Base-by-base conservation (phyloP, 2,113 vertebrate species). In the Cryptotis parvus region DNA sequence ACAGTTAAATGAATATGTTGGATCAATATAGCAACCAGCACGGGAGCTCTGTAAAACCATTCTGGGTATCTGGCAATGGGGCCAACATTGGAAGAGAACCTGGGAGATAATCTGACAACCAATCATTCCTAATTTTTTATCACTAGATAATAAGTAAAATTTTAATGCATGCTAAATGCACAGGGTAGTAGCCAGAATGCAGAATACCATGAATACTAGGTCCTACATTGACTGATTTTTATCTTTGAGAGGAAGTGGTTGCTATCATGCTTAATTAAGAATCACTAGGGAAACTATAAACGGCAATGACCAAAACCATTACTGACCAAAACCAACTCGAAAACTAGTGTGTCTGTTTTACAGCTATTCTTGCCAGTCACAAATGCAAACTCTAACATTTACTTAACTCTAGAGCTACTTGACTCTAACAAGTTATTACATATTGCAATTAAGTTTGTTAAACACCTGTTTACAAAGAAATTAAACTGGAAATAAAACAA, bases 391-490 rank as follows among this genome's bases (percentile, higher is more conserved):
- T 49, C 45, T 49, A 10, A 14, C 45, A 49, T 49, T 49, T 49
- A 49, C 11, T 6, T 33, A 69, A 69, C 15, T 69, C 10, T 18
- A 35, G n/a, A n/a, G 45, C 14, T 49, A 49, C 11, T 6, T 33
- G 35, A 69, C 15, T 69, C 10, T 18, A 35, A 16, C 68, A 69
- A 69, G n/a, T 20, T 33, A 69, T 69, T 69, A 35, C 1, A 74
- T 45, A 74, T 58, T 70, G 4, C 9, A 52, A 52, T 45, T 86
- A 20, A 55, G 37, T 73, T 65, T 68, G 22, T 29, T 87, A 79
- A 87, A 49, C 0, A 94, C 22, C n/a, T 83, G 18, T 91, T 89
- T 79, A 78, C 15, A 66, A 41, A 66, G 87, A 1, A 12, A 79
- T 74, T 75, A 9, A n/a, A 16, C 14, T 61, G 1, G 66, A 90